phyloP scores from a whole-genome alignment of 1,140 invertebrate genomes.

The Hylaeus anthracinus region DNA sequence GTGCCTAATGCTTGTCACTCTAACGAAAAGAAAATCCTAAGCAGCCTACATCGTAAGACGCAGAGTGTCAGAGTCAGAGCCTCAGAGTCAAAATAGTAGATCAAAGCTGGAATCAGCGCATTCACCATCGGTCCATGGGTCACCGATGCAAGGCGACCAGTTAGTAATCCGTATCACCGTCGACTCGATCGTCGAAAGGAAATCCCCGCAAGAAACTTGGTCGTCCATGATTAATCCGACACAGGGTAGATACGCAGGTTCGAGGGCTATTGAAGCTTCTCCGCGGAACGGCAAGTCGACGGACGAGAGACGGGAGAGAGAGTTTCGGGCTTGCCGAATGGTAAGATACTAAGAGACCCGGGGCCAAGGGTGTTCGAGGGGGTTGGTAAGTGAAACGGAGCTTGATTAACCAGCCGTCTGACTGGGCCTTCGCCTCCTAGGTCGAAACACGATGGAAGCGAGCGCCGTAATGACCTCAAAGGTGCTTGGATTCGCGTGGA shows the following conservation, averaged over 20 bases:
- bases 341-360: conserved; percentile 6
- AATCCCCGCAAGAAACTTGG: not conserved
- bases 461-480: conserved; percentile 52
- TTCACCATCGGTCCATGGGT: too few species aligned
- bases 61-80: too few species aligned
- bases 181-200: not conserved
- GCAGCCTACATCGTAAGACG: too few species aligned
- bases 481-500: conserved; percentile 36
- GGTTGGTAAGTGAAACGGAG: conserved; percentile 57
- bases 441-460: conserved; percentile 25
- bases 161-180: not conserved
- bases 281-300: conserved; percentile 10
- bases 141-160: too few species aligned
- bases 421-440: not conserved
- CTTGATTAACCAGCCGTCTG: conserved; percentile 55
- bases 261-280: conserved; percentile 11
- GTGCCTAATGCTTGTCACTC: too few species aligned
- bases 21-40: too few species aligned
- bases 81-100: too few species aligned
- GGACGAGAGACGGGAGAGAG: not conserved
- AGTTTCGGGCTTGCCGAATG: not conserved
- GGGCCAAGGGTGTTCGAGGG: not conserved
- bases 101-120: too few species aligned
- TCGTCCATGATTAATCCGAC: conserved; percentile 26
- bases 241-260: not conserved